A percentile compares a stretch with the other conserved stretches of the same genome.
Evolutionary conservation across 2,113 vertebrate genomes (phyloP).

Genomic region (Serilophus lunatus): DNA sequence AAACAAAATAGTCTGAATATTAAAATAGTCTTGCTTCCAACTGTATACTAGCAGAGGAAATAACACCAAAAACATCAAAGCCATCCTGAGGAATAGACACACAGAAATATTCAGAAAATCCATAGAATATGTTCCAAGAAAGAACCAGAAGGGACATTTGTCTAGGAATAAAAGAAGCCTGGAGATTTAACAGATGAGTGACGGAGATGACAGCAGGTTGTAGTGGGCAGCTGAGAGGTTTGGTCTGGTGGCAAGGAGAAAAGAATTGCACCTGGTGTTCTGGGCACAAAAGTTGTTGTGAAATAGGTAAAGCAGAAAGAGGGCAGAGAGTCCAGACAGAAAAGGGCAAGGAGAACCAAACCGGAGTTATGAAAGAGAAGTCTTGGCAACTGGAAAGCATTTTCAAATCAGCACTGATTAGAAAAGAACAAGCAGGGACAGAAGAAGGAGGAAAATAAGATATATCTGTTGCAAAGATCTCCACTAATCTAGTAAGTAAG

Average conservation of each 20-base stretch:
- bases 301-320: slow-evolving; percentile 11
- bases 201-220: slow-evolving; percentile 52
- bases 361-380: background rate
- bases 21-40: background rate
- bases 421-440: background rate
- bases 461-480: background rate
- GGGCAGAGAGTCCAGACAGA: slow-evolving; percentile 1
- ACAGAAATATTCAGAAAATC: slow-evolving; percentile 6
- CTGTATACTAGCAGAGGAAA: background rate
- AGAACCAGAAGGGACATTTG: slow-evolving; percentile 58
- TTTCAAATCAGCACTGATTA: background rate
- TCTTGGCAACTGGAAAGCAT: background rate
- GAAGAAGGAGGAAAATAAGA: background rate
- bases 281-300: slow-evolving; percentile 15
- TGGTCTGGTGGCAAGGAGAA: slow-evolving; percentile 12
- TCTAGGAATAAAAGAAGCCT: slow-evolving; percentile 37
- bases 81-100: background rate
- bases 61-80: background rate
- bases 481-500: background rate
- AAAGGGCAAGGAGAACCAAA: background rate
- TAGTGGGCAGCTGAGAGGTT: slow-evolving; percentile 39
- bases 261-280: slow-evolving; percentile 39
- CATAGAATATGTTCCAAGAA: slow-evolving; percentile 8
- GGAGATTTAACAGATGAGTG: slow-evolving; percentile 54
- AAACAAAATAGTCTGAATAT: background rate